phyloP scores from a whole-genome alignment of 2,113 vertebrate species.

The Heterochromis multidens region DNA sequence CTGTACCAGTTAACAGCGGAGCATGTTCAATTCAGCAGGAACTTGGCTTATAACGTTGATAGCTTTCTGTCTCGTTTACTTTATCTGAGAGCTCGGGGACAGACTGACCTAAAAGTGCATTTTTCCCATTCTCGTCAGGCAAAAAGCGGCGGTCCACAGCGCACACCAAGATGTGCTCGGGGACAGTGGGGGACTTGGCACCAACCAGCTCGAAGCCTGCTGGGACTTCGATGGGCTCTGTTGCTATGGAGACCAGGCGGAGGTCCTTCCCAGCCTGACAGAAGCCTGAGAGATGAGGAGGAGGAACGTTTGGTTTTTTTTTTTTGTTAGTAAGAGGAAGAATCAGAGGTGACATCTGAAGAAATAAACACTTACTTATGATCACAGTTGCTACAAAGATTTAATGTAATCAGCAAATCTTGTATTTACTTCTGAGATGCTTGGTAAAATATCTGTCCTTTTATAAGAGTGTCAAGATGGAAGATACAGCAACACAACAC shows the following conservation, averaged over 20 bases:
- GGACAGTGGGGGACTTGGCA: conserved; percentile 92
- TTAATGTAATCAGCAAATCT: neutral
- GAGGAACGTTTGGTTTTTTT: neutral
- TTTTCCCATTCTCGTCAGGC: conserved; percentile 97
- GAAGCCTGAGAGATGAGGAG: conserved; percentile 80
- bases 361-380: neutral
- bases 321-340: neutral
- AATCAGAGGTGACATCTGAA: neutral
- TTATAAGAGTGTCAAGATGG: neutral
- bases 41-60: neutral
- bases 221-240: conserved; percentile 88
- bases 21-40: neutral
- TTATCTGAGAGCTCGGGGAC: neutral
- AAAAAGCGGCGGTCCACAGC: conserved; percentile 96
- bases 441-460: neutral
- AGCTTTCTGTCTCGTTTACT: neutral
- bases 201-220: conserved; percentile 94
- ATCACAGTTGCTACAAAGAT: neutral
- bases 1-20: too few species aligned
- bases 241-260: conserved; percentile 90
- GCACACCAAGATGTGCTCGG: conserved; percentile 95
- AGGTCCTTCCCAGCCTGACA: conserved; percentile 99
- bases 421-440: neutral
- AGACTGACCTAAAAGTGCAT: conserved; percentile 99
- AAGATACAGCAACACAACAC: neutral